Evolutionary conservation across 2,113 vertebrate genomes (phyloP).

Genomic region (Oncorhynchus kisutch): DNA sequence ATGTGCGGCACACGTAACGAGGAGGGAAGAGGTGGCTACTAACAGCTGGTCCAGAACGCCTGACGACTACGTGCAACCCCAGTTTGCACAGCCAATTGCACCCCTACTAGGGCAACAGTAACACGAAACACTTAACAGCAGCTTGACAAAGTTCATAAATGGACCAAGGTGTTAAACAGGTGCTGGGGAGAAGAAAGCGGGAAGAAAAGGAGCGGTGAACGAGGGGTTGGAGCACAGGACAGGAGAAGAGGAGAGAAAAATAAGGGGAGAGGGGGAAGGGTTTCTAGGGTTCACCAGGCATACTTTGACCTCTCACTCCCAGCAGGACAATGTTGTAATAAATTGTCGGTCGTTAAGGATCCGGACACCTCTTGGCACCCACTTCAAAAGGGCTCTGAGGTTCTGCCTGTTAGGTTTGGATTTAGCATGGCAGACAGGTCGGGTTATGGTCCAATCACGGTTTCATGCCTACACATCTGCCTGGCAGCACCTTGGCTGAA

Average conservation of each 20-base stretch:
- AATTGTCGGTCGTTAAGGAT: conserved; percentile 74
- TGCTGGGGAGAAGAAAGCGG: conserved; percentile 44
- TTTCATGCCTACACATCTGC: conserved; percentile 75
- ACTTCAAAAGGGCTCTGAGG: conserved; percentile 68
- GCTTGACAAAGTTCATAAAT: conserved; percentile 63
- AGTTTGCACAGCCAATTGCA: conserved; percentile 59
- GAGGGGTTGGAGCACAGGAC: conserved; percentile 17
- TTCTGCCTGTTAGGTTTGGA: conserved; percentile 73
- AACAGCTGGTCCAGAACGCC: conserved; percentile 15
- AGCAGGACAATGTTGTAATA: conserved; percentile 67
- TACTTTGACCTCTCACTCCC: conserved; percentile 66
- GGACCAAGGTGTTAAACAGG: conserved; percentile 75
- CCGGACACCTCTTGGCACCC: conserved; percentile 71
- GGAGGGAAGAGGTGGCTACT: conserved; percentile 5
- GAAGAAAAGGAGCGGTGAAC: conserved; percentile 29
- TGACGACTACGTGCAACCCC: conserved; percentile 40
- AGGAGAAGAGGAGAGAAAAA: conserved; percentile 26
- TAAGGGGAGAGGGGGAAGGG: conserved; percentile 28
- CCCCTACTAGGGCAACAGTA: conserved; percentile 51
- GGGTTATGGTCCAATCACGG: conserved; percentile 54
- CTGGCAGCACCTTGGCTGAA: conserved; percentile 73
- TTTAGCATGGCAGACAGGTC: conserved; percentile 59
- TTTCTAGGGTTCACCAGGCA: conserved; percentile 59
- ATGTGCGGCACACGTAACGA: conserved; percentile 29
- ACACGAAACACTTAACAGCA: conserved; percentile 69